Conservation (phyloP, 2,888 invertebrate species). For the Muschampia plurimacula region DNA sequence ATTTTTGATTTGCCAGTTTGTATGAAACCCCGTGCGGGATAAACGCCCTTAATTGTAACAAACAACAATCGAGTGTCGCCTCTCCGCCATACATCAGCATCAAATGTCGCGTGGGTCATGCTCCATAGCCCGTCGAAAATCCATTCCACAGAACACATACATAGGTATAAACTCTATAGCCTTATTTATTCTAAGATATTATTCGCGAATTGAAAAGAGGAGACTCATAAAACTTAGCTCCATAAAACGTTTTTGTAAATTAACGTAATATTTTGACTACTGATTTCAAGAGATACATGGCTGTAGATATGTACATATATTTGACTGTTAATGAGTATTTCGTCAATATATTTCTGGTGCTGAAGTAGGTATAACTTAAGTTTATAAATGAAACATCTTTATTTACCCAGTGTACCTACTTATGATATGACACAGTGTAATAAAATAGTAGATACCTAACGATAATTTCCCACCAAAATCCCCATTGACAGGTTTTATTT, state of each 20-base stretch:
- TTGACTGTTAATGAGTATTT: too few species aligned
- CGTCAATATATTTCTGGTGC: too few species aligned
- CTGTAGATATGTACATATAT: neutral
- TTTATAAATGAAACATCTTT: too few species aligned
- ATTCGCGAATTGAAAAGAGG: neutral
- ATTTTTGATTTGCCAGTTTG: too few species aligned
- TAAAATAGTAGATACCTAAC: too few species aligned
- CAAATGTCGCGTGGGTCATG: slow-evolving; percentile 27
- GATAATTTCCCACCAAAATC: too few species aligned
- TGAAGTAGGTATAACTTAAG: too few species aligned
- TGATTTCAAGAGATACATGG: neutral
- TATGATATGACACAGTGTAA: too few species aligned
- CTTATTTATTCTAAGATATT: neutral
- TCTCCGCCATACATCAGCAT: slow-evolving; percentile 20
- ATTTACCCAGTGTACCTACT: too few species aligned
- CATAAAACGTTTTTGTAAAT: neutral
- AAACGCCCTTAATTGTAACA: slow-evolving; percentile 22
- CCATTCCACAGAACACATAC: neutral
- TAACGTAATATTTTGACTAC: neutral
- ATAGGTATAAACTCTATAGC: neutral
- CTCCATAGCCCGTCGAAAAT: slow-evolving; percentile 7
- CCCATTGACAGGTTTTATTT: too few species aligned
- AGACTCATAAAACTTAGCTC: slow-evolving; percentile 4
- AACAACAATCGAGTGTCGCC: slow-evolving; percentile 15
- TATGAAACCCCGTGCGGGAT: too few species aligned